Conservation (phyloP, 2,113 vertebrate species). For the Tragelaphus buxtoni region DNA sequence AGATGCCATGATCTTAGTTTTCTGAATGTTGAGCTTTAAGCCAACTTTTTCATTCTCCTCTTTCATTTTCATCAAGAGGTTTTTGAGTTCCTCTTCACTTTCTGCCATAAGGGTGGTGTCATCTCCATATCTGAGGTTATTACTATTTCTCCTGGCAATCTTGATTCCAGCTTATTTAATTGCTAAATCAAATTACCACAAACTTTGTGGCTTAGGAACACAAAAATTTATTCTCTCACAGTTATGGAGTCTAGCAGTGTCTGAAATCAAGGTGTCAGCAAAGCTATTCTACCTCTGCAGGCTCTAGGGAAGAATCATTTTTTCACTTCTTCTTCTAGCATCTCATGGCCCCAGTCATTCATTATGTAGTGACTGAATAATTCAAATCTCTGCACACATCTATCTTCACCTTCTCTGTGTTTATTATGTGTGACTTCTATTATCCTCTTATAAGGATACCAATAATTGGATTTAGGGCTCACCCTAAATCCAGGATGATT, state of each 20-base stretch:
- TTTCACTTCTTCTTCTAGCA: not conserved
- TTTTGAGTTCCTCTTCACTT: too few relatives aligned
- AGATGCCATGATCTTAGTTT: too few relatives aligned
- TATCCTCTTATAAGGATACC: not conserved
- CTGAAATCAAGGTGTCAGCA: not conserved
- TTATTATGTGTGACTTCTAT: not conserved
- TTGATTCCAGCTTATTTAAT: too few relatives aligned
- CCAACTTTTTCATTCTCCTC: too few relatives aligned
- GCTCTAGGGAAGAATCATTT: not conserved
- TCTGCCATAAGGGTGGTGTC: too few relatives aligned
- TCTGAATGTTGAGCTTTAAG: too few relatives aligned
- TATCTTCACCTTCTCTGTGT: not conserved
- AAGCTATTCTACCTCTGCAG: not conserved
- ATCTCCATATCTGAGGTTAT: too few relatives aligned
- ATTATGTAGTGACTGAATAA: not conserved
- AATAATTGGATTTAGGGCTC: not conserved
- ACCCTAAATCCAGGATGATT: not conserved
- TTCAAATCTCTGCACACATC: not conserved
- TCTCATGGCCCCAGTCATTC: not conserved
- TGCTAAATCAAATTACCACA: not conserved
- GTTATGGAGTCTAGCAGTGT: not conserved
- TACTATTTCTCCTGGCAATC: too few relatives aligned
- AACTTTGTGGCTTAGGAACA: not conserved
- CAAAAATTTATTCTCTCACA: not conserved
- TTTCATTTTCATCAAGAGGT: too few relatives aligned